A percentile compares a stretch with the other conserved stretches of the same genome.
Conservation (phyloP, 2,888 invertebrate genomes). For the Xestia rhomboidea region DNA sequence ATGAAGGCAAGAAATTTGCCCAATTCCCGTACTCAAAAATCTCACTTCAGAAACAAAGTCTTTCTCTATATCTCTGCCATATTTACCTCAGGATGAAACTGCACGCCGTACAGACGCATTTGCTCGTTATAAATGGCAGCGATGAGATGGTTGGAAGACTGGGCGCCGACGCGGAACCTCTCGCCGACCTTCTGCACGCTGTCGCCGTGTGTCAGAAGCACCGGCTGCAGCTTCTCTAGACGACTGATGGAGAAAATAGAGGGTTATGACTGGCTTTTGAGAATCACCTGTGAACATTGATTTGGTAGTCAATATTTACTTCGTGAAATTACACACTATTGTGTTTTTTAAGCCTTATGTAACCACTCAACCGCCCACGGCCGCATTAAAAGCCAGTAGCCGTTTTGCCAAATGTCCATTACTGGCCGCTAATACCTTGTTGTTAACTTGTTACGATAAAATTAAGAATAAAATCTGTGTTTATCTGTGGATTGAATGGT, state of each 20-base stretch:
- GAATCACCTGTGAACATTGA: background rate
- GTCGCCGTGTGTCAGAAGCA: constrained; percentile 99
- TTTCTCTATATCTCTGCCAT: background rate
- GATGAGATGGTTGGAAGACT: constrained; percentile 94
- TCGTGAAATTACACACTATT: no score
- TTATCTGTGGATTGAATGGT: no score
- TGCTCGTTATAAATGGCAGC: constrained; percentile 98
- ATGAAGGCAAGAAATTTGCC: no score
- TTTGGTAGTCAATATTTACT: background rate
- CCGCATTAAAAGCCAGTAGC: no score
- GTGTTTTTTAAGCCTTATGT: no score
- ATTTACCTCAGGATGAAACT: constrained; percentile 94
- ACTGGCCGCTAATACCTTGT: no score
- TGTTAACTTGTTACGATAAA: no score
- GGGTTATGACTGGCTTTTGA: background rate
- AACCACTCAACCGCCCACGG: no score
- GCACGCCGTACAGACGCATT: constrained; percentile 97
- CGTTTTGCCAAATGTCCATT: no score
- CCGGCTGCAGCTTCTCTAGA: constrained; percentile 96
- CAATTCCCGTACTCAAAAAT: no score
- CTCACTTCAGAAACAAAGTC: no score
- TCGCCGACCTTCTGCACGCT: constrained; percentile 98
- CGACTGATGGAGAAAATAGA: constrained; percentile 90
- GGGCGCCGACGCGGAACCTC: constrained; percentile 96
- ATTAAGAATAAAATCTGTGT: no score